Evolutionary conservation across 1,140 invertebrate genomes (phyloP).

Genomic region (Trinorchestia longiramus): DNA sequence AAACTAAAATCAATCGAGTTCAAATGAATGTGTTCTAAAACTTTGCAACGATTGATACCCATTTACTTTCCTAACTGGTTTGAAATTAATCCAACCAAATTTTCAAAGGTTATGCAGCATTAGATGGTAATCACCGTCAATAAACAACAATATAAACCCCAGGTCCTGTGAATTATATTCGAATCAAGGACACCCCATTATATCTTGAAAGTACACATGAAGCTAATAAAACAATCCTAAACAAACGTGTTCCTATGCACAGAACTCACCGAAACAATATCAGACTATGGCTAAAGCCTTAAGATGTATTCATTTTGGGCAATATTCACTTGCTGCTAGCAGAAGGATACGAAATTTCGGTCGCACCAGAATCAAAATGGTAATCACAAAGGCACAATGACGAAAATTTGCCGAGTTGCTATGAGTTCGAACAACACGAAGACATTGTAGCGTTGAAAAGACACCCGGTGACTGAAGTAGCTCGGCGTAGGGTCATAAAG

Average conservation of each 20-base stretch:
- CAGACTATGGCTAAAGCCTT: not conserved
- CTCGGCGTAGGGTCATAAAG: slow-evolving; percentile 20
- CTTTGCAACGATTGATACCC: too few species aligned
- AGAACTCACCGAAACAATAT: not conserved
- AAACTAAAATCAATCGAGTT: too few species aligned
- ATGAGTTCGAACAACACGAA: not conserved
- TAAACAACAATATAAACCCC: too few species aligned
- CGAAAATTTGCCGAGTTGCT: not conserved
- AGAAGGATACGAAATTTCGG: not conserved
- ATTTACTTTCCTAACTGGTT: too few species aligned
- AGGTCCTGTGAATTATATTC: too few species aligned
- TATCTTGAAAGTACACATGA: not conserved
- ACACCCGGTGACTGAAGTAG: slow-evolving; percentile 13
- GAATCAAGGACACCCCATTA: too few species aligned
- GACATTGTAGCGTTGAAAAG: not conserved
- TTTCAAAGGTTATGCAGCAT: too few species aligned
- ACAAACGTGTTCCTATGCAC: not conserved
- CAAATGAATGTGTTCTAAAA: too few species aligned
- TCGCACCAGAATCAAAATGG: not conserved
- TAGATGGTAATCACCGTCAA: too few species aligned
- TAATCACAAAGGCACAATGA: not conserved
- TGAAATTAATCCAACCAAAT: too few species aligned
- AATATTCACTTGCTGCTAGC: not conserved
- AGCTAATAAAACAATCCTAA: not conserved
- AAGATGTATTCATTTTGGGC: not conserved